Evolutionary conservation across 37 sponge, comb jelly and placozoan species (phyloP), one percentile per base, ranked within the genome.

Genomic region (Axinella damicornis): DNA sequence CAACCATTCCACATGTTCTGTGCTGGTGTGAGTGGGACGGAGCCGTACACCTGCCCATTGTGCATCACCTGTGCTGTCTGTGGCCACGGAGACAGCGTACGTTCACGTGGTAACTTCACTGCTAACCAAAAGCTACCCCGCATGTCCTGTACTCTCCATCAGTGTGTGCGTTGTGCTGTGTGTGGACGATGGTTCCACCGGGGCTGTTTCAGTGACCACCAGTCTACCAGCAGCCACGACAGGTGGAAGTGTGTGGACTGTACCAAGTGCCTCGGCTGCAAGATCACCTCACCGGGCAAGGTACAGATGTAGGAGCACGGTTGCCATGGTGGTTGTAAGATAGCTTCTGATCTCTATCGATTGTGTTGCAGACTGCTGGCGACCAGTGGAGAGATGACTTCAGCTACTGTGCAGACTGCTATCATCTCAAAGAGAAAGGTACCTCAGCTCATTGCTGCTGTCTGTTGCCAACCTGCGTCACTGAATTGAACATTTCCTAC

Each of bases 1-100:
- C 74, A 81, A 31, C 53, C 69, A 21, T 93, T 77, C 54, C 93
- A 93, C 69, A 55, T 65, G 72, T 93, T 81, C 58, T 93, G 93
- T 82, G 86, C 37, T 39, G 81, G 30, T 4, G 77, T 73, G 31
- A 31, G n/a, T 28, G 77, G 34, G 5, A 22, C 20, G 5, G 57
- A 38, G 57, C 39, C 54, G 60, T 93, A 76, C 55, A 81, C 74
- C 78, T 93, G 93, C 58, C 54, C 71, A 2, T 52, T 60, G 32
- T 93, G 93, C 41, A 74, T 74, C 55, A 73, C 70, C 0, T 93
- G 93, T 76, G 28, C 46, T 17, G 66, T 88, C 37, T 93, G 93
- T 88, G 93, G 93, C 28, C 32, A 40, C 1, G 68, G 57, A 65
- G 69, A 70, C 16, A 69, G 88, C 31, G 90, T 88, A 34, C 73